phyloP scores from a whole-genome alignment of 2,113 vertebrate species.

The Proteles cristata region DNA sequence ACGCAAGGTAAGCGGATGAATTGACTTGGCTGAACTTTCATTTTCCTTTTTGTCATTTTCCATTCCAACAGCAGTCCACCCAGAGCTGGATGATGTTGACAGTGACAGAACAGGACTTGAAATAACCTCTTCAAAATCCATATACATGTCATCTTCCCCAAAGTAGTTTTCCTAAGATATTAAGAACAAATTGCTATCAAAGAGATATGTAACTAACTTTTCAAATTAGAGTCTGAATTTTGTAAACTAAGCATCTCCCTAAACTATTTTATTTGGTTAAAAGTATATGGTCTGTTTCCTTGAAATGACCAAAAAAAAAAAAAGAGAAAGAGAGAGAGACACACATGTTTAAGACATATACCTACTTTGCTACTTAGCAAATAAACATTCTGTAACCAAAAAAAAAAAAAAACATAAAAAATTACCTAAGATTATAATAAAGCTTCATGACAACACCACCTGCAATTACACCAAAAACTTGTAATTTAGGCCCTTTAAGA shows the following conservation, averaged over 20 bases:
- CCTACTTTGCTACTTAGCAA: not conserved
- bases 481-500: not conserved
- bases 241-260: not conserved
- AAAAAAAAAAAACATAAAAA: not conserved
- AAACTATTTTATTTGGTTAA: not conserved
- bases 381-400: constrained; percentile 31
- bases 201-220: not conserved
- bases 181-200: constrained; percentile 2
- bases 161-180: constrained; percentile 96
- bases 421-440: not conserved
- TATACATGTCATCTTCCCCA: constrained; percentile 99
- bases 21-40: constrained; percentile 83
- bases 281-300: not conserved
- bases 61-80: constrained; percentile 95
- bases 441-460: not conserved
- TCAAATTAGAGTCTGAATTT: not conserved
- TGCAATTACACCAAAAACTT: not conserved
- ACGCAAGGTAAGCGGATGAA: constrained; percentile 93
- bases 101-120: constrained; percentile 95
- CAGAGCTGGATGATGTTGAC: constrained; percentile 94
- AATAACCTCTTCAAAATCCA: constrained; percentile 96
- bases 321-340: not conserved
- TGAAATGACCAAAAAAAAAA: not conserved
- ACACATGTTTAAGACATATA: not conserved
- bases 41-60: constrained; percentile 88